phyloP scores from a whole-genome alignment of 2,888 invertebrate species.

The Litoditis marina region DNA sequence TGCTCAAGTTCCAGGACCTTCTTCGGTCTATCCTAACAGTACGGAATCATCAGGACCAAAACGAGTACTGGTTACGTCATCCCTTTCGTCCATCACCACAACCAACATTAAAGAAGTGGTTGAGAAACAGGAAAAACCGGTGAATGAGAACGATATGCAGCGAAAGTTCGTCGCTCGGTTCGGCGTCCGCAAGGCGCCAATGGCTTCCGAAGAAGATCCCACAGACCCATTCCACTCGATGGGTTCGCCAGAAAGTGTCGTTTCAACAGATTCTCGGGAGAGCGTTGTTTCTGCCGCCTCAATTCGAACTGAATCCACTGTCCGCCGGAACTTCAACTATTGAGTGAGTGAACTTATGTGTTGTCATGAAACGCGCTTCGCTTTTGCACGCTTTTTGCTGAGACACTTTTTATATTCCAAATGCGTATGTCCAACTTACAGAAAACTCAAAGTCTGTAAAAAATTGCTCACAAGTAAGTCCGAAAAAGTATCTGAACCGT shows the following conservation, averaged over 20 bases:
- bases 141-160: slow-evolving; percentile 42
- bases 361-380: not conserved
- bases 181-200: slow-evolving; percentile 43
- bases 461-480: no score
- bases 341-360: slow-evolving; percentile 18
- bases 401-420: no score
- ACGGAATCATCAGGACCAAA: not conserved
- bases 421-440: no score
- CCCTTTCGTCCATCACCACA: slow-evolving; percentile 3
- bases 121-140: slow-evolving; percentile 5
- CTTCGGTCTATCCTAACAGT: not conserved
- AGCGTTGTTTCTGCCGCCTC: slow-evolving; percentile 51
- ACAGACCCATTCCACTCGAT: slow-evolving; percentile 35
- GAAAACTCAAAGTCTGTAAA: no score
- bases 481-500: not conserved
- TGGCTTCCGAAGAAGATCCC: slow-evolving; percentile 41
- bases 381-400: slow-evolving; percentile 1
- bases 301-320: slow-evolving; percentile 47
- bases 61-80: slow-evolving; percentile 4
- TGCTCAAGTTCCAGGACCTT: not conserved
- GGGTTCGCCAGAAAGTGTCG: slow-evolving; percentile 34
- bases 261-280: slow-evolving; percentile 48
- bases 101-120: slow-evolving; percentile 11
- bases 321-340: slow-evolving; percentile 56
- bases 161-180: slow-evolving; percentile 42